Percentiles rank a stretch among this genome's conserved stretches.
These are phyloP conservation scores for Drosophila mayri DNA, from an alignment of 1,140 invertebrate species.

Conservation along the genomic window DNA sequence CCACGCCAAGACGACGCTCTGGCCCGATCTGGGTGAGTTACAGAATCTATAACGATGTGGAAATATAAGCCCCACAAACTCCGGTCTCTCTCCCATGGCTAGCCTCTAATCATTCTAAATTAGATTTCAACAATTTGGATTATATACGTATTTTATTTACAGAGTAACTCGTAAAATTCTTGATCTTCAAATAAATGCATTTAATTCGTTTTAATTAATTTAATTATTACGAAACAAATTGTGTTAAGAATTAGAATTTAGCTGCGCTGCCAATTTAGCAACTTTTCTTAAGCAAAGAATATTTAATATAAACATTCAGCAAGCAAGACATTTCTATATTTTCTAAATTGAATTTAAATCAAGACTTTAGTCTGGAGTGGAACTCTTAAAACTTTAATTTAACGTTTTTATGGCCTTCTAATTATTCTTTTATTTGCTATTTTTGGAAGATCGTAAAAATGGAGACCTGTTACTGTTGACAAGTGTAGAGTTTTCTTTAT, in stretches of 20 bases:
- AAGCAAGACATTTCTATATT: not conserved
- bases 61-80: constrained; percentile 10
- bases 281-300: not conserved
- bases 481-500: no score
- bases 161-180: not conserved
- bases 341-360: not conserved
- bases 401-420: no score
- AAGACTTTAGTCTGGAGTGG: not conserved
- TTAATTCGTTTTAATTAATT: not conserved
- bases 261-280: not conserved
- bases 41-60: constrained; percentile 2
- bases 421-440: not conserved
- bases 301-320: not conserved
- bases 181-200: not conserved
- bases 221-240: not conserved
- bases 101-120: constrained; percentile 9
- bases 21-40: constrained; percentile 31
- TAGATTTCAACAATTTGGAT: constrained; percentile 6
- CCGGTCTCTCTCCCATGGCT: constrained; percentile 7
- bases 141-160: not conserved
- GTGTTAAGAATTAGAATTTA: not conserved
- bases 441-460: no score
- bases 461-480: no score
- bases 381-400: not conserved
- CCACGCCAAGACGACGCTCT: constrained; percentile 21